A percentile compares a stretch with the other conserved stretches of the same genome.
Evolutionary conservation across 2,888 invertebrate genomes (phyloP).

Genomic region (Meganola albula): DNA sequence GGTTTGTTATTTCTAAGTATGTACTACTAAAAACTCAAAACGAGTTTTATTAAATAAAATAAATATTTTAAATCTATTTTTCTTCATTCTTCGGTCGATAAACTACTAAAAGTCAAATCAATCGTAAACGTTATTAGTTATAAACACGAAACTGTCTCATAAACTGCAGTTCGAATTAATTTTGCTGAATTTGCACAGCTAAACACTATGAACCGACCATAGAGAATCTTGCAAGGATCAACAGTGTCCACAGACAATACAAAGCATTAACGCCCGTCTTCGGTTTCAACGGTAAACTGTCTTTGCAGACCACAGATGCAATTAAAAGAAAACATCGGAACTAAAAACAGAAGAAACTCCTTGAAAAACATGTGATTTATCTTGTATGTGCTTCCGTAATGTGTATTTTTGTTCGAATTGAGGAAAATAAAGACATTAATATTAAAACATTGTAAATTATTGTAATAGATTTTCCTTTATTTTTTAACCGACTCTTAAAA

Average conservation of each 20-base stretch:
- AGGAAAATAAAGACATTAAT: too few species aligned
- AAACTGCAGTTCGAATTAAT: not conserved
- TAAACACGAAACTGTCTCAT: not conserved
- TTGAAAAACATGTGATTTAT: too few species aligned
- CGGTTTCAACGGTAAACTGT: not conserved
- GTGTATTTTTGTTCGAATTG: too few species aligned
- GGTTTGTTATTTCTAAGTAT: too few species aligned
- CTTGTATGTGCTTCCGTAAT: too few species aligned
- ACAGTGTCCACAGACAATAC: not conserved
- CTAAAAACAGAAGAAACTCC: too few species aligned
- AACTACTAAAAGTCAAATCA: not conserved
- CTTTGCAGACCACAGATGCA: not conserved
- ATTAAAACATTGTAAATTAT: too few species aligned
- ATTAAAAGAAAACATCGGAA: conserved; percentile 1
- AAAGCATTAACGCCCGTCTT: not conserved
- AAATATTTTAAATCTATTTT: too few species aligned
- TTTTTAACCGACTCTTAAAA: too few species aligned
- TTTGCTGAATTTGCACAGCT: not conserved
- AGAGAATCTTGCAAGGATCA: not conserved
- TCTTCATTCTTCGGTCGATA: not conserved
- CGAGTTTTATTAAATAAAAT: too few species aligned
- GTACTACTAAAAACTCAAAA: too few species aligned
- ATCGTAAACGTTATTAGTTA: not conserved
- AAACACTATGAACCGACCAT: not conserved
- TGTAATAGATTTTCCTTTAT: too few species aligned